Evolutionary conservation across 2,888 invertebrate species (phyloP), one percentile per base, ranked within the genome.

Genomic region (Osedax frankpressi): DNA sequence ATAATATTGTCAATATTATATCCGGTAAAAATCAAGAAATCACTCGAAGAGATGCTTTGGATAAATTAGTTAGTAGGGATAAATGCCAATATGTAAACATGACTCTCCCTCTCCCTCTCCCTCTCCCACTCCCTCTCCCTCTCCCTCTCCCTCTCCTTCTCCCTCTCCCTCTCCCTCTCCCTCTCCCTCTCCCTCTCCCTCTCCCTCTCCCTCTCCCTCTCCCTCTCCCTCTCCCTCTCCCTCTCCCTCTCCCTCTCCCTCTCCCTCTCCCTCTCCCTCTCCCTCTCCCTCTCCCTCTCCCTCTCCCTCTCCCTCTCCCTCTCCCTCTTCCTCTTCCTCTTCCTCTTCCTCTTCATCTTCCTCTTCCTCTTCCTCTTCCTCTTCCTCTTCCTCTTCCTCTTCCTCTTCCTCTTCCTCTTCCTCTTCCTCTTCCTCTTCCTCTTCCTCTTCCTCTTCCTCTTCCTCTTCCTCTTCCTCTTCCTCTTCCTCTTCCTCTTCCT

Each of bases 131-230:
- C 65, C 26, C 62, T 62, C 62, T 62, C 62, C 26, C 62, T 62
- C 62, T 62, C 62, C 26, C 62, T 62, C 62, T 62, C 62, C 26
- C 62, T 62, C 62, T 62, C 62, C 26, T 26, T 62, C 62, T 62
- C 62, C 26, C 62, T 62, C 62, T 62, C 62, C 26, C 62, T 62
- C 62, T 62, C 62, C 26, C 62, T 62, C 62, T 62, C 62, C 26
- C 62, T 62, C 62, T 62, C 62, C 26, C 62, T 62, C 62, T 62
- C 1, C 26, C 62, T 62, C 62, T 62, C 62, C 26, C 62, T 62
- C 62, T 62, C 62, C 26, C 62, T 62, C 62, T 62, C 62, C 26
- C 1, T 62, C 62, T 62, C 62, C 26, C 62, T 62, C 1, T 62
- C 62, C 26, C 62, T 62, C 62, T 62, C 62, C 26, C 62, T 62